Percentiles rank a stretch among this genome's conserved stretches.
Conservation (phyloP, 2,888 invertebrate species). For the Hirtodrosophila trivittata region DNA sequence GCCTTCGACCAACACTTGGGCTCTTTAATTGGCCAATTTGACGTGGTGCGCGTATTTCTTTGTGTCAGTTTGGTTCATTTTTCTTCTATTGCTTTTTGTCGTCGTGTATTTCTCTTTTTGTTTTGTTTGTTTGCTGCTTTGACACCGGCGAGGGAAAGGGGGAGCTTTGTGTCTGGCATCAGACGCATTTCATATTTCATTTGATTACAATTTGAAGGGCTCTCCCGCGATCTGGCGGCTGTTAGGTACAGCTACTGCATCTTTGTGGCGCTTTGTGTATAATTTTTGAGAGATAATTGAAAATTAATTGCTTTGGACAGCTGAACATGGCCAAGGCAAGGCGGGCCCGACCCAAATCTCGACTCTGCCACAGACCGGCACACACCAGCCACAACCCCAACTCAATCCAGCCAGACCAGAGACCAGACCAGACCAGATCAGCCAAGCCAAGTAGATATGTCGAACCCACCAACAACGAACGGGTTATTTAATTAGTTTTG, state of each 20-base stretch:
- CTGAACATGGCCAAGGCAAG: slow-evolving; percentile 50
- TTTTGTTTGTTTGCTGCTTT: slow-evolving; percentile 59
- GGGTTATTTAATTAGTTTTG: slow-evolving; percentile 78
- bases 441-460: no score
- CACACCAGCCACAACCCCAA: no score
- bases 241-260: no score
- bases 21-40: slow-evolving; percentile 72
- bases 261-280: no score
- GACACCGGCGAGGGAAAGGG: slow-evolving; percentile 29
- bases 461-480: slow-evolving; percentile 39
- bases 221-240: slow-evolving; percentile 1
- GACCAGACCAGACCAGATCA: no score
- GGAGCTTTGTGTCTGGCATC: neutral
- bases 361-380: neutral
- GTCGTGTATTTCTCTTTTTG: slow-evolving; percentile 2
- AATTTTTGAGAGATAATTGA: slow-evolving; percentile 67
- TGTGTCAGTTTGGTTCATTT: slow-evolving; percentile 6
- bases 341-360: slow-evolving; percentile 3
- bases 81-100: slow-evolving; percentile 2
- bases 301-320: slow-evolving; percentile 77
- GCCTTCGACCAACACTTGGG: slow-evolving; percentile 43
- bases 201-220: slow-evolving; percentile 51
- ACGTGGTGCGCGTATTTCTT: slow-evolving; percentile 47
- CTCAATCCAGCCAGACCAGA: no score
- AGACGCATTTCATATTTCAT: slow-evolving; percentile 24